Percentiles rank a stretch among this genome's conserved stretches.
phyloP scores from a whole-genome alignment of 1,140 invertebrate genomes.

The Drosophila sproati region DNA sequence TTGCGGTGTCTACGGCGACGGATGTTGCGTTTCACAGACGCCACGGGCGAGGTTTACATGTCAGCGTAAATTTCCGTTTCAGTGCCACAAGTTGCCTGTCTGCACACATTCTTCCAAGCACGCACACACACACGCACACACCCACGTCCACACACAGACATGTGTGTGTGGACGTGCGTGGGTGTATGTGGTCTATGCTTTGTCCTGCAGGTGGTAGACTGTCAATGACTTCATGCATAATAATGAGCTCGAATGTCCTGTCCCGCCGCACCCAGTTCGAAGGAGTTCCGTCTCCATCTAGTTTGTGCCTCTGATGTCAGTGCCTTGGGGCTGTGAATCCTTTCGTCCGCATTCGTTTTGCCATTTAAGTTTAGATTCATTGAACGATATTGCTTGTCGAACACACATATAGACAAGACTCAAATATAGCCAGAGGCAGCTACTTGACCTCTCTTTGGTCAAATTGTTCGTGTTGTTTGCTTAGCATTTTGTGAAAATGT shows the following conservation, averaged over 20 bases:
- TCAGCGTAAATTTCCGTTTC: conserved; percentile 79
- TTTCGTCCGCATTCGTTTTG: conserved; percentile 59
- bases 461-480: conserved; percentile 60
- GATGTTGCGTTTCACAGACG: conserved; percentile 73
- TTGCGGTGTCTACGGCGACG: conserved; percentile 52
- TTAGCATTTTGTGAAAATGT: conserved; percentile 60
- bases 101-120: background rate
- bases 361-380: conserved; percentile 76
- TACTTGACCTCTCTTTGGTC: conserved; percentile 42
- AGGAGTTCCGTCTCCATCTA: background rate
- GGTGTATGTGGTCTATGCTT: conserved; percentile 37
- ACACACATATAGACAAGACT: conserved; percentile 49
- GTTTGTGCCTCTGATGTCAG: conserved; percentile 22
- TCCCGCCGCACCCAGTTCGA: background rate
- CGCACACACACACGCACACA: background rate
- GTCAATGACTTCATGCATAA: conserved; percentile 79
- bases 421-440: conserved; percentile 67
- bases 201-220: conserved; percentile 80
- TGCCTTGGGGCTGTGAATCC: conserved; percentile 42
- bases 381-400: conserved; percentile 63
- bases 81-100: conserved; percentile 52
- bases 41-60: conserved; percentile 74
- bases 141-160: background rate
- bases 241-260: conserved; percentile 58
- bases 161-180: conserved; percentile 20